A percentile compares a stretch with the other conserved stretches of the same genome.
phyloP scores from a whole-genome alignment of 2,113 vertebrate species.

The Gymnogyps californianus region DNA sequence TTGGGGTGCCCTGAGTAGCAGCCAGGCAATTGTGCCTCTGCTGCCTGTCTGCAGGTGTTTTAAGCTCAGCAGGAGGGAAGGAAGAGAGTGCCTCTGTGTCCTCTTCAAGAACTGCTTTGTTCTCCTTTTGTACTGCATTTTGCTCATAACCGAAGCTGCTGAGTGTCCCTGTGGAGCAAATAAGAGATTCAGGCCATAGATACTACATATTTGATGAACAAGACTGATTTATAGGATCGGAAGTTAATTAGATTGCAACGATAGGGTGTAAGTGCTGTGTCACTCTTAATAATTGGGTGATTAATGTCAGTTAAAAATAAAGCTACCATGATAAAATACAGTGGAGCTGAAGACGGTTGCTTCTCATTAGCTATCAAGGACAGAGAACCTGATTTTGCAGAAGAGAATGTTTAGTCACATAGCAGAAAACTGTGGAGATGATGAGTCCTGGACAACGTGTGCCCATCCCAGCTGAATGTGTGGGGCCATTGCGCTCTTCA shows the following conservation, averaged over 20 bases:
- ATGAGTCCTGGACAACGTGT: accelerated
- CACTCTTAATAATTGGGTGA: constrained; percentile 55
- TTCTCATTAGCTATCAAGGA: background rate
- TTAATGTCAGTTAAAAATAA: constrained; percentile 46
- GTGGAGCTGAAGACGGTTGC: background rate
- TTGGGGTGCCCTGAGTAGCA: background rate
- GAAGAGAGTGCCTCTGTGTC: background rate
- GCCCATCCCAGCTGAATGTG: background rate
- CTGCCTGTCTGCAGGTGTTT: background rate
- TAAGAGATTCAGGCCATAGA: background rate
- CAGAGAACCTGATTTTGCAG: background rate
- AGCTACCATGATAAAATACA: background rate
- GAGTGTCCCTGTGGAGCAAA: constrained; percentile 19
- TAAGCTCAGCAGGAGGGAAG: background rate
- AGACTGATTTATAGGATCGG: constrained; percentile 42
- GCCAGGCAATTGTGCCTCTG: background rate
- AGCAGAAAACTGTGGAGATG: background rate
- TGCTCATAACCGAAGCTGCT: background rate
- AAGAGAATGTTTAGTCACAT: background rate
- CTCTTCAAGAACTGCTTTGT: background rate
- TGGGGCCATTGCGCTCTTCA: background rate
- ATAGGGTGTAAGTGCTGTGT: constrained; percentile 38
- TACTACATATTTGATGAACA: background rate
- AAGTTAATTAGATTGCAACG: constrained; percentile 50
- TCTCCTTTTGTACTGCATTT: background rate